Percentiles rank a stretch among this genome's conserved stretches.
Conservation (phyloP, 2,797 vertebrate species). For the Falco cherrug region DNA sequence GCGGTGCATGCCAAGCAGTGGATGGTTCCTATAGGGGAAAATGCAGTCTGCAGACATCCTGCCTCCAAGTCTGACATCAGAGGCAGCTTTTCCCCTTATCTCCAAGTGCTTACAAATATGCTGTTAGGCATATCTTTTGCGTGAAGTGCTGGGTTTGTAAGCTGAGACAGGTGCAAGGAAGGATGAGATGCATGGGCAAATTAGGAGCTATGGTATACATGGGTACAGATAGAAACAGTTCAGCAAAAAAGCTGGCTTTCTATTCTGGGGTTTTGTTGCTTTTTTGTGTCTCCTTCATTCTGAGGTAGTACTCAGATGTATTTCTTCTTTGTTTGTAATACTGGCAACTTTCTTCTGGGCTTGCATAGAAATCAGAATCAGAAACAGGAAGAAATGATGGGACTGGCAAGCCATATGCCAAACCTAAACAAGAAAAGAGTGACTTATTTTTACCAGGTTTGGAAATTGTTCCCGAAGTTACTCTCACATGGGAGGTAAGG, state of each 20-base stretch:
- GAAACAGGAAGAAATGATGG: background rate
- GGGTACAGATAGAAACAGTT: constrained; percentile 4
- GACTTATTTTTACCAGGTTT: background rate
- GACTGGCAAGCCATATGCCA: background rate
- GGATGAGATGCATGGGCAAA: constrained; percentile 26
- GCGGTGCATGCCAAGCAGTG: background rate
- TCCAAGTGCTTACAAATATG: constrained; percentile 2
- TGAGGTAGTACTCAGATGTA: background rate
- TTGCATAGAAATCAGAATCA: background rate
- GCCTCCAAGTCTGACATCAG: background rate
- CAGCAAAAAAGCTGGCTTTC: constrained; percentile 16
- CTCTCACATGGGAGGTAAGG: background rate
- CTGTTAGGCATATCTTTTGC: constrained; percentile 38
- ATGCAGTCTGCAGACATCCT: background rate
- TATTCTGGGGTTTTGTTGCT: constrained; percentile 13
- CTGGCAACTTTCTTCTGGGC: background rate
- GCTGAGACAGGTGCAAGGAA: constrained; percentile 59
- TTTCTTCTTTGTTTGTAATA: background rate
- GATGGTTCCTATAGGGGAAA: background rate
- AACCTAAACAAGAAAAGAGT: background rate
- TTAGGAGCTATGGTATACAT: background rate
- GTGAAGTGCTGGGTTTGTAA: constrained; percentile 25
- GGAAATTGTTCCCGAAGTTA: background rate
- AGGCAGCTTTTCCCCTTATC: constrained; percentile 14
- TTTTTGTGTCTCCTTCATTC: constrained; percentile 25